Evolutionary conservation across 2,113 vertebrate genomes (phyloP), one percentile per base, ranked within the genome.

Genomic region (Anarrhichthys ocellatus): DNA sequence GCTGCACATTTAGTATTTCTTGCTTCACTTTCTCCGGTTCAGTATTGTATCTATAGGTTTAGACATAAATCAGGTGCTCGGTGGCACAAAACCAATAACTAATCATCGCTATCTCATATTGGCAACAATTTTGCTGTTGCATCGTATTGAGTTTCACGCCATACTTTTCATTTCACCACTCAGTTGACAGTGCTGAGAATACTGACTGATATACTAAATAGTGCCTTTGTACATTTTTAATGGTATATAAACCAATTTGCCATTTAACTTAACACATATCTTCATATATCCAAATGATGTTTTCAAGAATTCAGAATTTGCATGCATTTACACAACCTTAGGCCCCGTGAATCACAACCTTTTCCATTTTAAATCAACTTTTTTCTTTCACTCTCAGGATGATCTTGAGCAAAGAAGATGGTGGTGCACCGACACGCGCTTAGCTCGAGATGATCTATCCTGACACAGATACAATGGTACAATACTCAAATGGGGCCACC

Each of bases 1-100:
- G 62, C 24, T 56, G 46, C 27, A 24, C 24, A 46, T 52, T 24
- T 32, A 36, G 58, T 34, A 15, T 63, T 54, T 70, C n/a, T 18
- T 58, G 3, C 4, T 73, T 54, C 9, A 48, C 64, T 69, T 48
- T 71, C 29, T 70, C 40, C 61, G 9, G 11, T 40, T 69, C 44
- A 46, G 68, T 61, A 5, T 29, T 68, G 48, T 59, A 32, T 46
- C 18, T 9, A 0, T 46, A 11, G 9, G 10, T 24, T 34, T 76
- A 34, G 44, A 46, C 52, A 73, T 81, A 62, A 82, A 73, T 78
- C 63, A 64, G 38, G 2, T 46, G 34, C 17, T 1, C 36, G 14
- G 6, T 73, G 62, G 46, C 72, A 76, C 36, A 76, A 85, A 81
- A 52, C 58, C 61, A 73, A 82, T 66, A 71, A 50, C 50, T 36